These are phyloP conservation scores for Sarcophaga variegata DNA, from an alignment of 2,888 invertebrate species.

Conservation along the genomic window DNA sequence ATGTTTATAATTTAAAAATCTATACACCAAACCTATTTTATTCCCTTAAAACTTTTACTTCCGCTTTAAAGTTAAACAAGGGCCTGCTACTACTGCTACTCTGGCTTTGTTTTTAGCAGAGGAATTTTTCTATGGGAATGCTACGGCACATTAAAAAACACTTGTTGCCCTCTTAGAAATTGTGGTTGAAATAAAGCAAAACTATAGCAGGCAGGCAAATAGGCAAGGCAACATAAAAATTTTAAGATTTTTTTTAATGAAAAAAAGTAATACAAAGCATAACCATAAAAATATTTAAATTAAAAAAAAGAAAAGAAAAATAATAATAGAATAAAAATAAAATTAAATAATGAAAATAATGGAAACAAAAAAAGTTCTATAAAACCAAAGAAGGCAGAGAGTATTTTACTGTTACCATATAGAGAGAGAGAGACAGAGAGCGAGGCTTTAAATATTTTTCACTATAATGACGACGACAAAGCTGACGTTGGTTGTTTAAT, in stretches of 20 bases:
- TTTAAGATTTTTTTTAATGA: conserved; percentile 46
- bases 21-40: no score
- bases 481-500: background rate
- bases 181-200: conserved; percentile 48
- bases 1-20: no score
- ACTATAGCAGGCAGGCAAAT: background rate
- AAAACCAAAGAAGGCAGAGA: conserved; percentile 17
- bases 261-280: conserved; percentile 43
- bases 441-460: no score
- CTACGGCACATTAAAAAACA: conserved; percentile 30
- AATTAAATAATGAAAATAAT: no score
- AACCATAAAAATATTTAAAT: conserved; percentile 64
- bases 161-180: conserved; percentile 59
- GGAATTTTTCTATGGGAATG: background rate
- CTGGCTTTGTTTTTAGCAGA: no score
- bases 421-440: no score
- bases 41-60: no score
- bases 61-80: no score
- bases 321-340: background rate
- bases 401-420: background rate
- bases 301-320: conserved; percentile 33
- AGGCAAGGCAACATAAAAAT: conserved; percentile 13
- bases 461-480: background rate
- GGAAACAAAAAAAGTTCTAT: conserved; percentile 30
- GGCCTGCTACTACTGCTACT: background rate